phyloP scores from a whole-genome alignment of 2,888 invertebrate species.

The Mesochorus sp. region DNA sequence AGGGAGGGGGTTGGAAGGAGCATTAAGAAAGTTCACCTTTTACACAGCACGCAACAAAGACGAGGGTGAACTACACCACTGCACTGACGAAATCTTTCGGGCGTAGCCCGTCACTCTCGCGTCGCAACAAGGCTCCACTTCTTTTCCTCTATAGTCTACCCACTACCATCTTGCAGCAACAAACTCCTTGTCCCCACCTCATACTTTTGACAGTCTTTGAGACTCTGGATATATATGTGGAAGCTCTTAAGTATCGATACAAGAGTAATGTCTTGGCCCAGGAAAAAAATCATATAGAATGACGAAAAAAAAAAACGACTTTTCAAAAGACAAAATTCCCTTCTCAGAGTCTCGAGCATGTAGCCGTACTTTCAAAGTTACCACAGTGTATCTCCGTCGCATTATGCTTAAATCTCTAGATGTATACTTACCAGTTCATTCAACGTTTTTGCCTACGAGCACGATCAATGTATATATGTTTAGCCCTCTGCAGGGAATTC shows the following conservation, averaged over 20 bases:
- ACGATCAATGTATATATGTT: conserved; percentile 37
- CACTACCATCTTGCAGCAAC: conserved; percentile 11
- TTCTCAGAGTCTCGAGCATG: conserved; percentile 38
- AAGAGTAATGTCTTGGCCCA: conserved; percentile 8
- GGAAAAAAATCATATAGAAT: background rate
- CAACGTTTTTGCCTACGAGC: conserved; percentile 40
- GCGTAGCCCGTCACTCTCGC: conserved; percentile 54
- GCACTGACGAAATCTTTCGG: conserved; percentile 44
- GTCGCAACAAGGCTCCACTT: conserved; percentile 12
- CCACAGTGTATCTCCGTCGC: conserved; percentile 20
- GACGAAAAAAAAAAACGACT: conserved; percentile 19
- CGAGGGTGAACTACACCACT: conserved; percentile 1
- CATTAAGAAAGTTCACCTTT: conserved; percentile 38
- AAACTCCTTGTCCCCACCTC: background rate
- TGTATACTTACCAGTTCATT: conserved; percentile 38
- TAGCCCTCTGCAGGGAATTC: conserved; percentile 7
- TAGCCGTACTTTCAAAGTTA: conserved; percentile 33
- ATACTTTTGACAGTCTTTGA: conserved; percentile 22
- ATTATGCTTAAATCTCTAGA: conserved; percentile 20
- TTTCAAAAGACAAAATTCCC: conserved; percentile 37
- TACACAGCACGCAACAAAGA: background rate
- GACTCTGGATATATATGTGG: background rate
- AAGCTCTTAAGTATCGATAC: background rate
- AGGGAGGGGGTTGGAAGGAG: background rate
- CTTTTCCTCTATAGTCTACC: conserved; percentile 1